phyloP scores from a whole-genome alignment of 2,113 vertebrate genomes.

The Athene noctua region DNA sequence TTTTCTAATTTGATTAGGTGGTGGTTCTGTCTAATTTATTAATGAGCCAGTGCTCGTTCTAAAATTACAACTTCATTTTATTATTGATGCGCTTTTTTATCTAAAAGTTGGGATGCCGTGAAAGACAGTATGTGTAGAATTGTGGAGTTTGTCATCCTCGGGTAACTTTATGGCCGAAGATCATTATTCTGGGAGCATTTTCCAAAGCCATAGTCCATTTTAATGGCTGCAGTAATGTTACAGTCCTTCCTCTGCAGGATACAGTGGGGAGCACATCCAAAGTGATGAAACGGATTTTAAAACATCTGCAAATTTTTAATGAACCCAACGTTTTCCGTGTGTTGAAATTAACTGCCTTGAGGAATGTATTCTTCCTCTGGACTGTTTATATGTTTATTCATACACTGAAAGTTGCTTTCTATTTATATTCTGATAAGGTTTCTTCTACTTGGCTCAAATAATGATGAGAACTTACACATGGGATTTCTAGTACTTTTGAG shows the following conservation, averaged over 20 bases:
- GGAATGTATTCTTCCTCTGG: background rate
- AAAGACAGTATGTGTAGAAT: background rate
- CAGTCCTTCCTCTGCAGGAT: background rate
- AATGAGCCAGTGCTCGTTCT: background rate
- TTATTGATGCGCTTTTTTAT: background rate
- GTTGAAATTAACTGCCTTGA: background rate
- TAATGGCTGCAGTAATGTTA: accelerated
- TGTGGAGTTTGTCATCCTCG: background rate
- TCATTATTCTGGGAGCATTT: background rate
- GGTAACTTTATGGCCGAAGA: background rate
- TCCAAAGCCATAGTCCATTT: background rate
- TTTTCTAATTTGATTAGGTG: background rate
- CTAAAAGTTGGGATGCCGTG: background rate
- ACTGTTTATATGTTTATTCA: background rate
- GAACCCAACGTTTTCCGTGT: accelerated
- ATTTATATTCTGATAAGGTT: background rate
- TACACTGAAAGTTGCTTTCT: background rate
- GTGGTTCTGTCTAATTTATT: background rate
- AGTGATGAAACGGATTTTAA: background rate
- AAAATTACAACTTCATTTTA: background rate
- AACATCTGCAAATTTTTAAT: background rate
- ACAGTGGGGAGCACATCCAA: background rate
- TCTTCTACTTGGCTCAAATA: background rate
- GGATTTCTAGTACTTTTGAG: background rate
- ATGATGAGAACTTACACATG: background rate